These are phyloP conservation scores for Taurulus bubalis DNA, from an alignment of 2,113 vertebrate genomes.

Conservation along the genomic window DNA sequence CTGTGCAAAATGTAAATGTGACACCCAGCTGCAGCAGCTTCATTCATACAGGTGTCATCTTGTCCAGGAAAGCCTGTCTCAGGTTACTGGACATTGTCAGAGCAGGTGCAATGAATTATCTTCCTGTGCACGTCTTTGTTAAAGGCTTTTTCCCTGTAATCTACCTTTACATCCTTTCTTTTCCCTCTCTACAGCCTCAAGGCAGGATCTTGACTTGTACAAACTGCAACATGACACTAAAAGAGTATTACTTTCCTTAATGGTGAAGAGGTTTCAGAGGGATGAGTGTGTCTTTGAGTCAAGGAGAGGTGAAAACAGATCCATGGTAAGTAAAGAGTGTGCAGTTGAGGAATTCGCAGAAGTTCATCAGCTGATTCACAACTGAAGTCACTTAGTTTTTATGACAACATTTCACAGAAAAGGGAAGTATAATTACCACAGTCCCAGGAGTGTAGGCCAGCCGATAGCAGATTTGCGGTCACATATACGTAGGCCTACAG, in stretches of 20 bases:
- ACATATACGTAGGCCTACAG: not conserved
- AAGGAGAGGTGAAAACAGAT: not conserved
- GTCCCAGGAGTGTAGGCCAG: constrained; percentile 2
- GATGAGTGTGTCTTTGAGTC: constrained; percentile 3
- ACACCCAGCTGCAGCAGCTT: constrained; percentile 59
- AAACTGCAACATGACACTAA: constrained; percentile 46
- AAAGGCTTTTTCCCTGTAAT: constrained; percentile 32
- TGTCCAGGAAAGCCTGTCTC: constrained; percentile 47
- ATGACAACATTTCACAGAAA: constrained; percentile 55
- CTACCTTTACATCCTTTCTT: constrained; percentile 40
- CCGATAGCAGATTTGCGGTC: constrained; percentile 42
- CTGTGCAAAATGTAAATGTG: constrained; percentile 1
- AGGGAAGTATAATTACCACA: constrained; percentile 52
- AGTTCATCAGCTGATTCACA: constrained; percentile 53
- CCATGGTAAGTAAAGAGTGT: constrained; percentile 27
- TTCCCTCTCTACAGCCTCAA: constrained; percentile 26
- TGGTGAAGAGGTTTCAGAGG: constrained; percentile 19
- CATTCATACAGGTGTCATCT: constrained; percentile 65
- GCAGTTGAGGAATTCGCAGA: constrained; percentile 44
- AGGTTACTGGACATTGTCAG: constrained; percentile 67
- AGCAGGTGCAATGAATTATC: constrained; percentile 76
- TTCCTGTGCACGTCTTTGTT: constrained; percentile 51
- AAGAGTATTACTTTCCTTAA: constrained; percentile 26
- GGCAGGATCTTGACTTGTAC: constrained; percentile 51
- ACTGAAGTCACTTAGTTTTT: constrained; percentile 14